phyloP scores from a whole-genome alignment of 2,113 vertebrate species.

The Isurus oxyrinchus region DNA sequence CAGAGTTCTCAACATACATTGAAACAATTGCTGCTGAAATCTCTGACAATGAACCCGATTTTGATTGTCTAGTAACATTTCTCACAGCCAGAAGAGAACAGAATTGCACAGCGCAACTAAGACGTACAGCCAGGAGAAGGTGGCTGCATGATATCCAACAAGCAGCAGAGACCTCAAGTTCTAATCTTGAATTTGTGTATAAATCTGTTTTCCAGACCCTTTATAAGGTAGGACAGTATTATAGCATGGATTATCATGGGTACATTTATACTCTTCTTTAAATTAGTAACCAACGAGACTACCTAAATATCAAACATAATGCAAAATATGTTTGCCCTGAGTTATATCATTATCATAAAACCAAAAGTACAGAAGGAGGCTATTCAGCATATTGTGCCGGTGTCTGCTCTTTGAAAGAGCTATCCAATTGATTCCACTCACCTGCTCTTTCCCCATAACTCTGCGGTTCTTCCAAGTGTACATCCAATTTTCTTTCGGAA shows the following conservation, averaged over 20 bases:
- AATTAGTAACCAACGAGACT: neutral
- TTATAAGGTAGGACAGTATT: conserved; percentile 49
- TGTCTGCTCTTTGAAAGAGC: neutral
- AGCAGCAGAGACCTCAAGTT: conserved; percentile 48
- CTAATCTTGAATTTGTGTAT: conserved; percentile 54
- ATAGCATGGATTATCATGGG: neutral
- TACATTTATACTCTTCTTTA: neutral
- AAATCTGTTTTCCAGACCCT: conserved; percentile 54
- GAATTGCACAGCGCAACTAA: conserved; percentile 41
- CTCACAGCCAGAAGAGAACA: conserved; percentile 48
- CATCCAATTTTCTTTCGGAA: neutral
- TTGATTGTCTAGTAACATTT: conserved; percentile 57
- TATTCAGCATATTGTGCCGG: neutral
- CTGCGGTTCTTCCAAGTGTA: neutral
- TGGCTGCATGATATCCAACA: conserved; percentile 59
- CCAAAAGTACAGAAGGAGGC: neutral
- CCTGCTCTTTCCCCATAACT: neutral
- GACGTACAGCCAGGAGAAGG: conserved; percentile 49
- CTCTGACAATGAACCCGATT: conserved; percentile 46
- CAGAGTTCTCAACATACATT: conserved; percentile 58
- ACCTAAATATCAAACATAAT: neutral
- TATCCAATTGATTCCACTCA: neutral
- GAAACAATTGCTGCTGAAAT: conserved; percentile 53
- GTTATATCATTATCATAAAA: neutral
- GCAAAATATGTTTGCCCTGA: neutral